Evolutionary conservation across 2,113 vertebrate genomes (phyloP), one percentile per base, ranked within the genome.

Genomic region (Formicarius rufipectus): DNA sequence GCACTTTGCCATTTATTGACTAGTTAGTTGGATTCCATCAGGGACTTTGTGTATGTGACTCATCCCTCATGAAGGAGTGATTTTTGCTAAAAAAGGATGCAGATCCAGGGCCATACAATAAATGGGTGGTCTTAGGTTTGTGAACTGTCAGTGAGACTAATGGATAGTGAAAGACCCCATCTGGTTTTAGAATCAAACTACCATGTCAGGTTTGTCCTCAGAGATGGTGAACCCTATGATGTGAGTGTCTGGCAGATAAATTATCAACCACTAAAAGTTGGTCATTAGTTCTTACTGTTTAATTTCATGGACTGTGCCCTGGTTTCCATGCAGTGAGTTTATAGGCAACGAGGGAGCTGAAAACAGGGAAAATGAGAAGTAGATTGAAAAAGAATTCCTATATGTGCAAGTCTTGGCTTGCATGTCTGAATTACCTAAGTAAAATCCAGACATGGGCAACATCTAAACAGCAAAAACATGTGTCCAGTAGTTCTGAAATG

Each of bases 241-340:
- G 92, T 40, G 40, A 92, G 33, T 39, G 39, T 75, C 66, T 93
- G 67, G 40, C 66, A 95, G 75, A 88, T 72, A 83, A 85, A 92
- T 24, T 3, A 68, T 35, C 53, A 25, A 69, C 40, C 69, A 76
- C 58, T 76, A 39, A 88, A 92, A 53, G 35, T 59, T 69, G 35
- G 27, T 60, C 72, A 80, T 95, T 87, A 73, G 31, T 77, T 80
- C 50, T 88, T 95, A 66, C 28, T 86, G 67, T 90, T 90, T 77
- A 80, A 90, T 95, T 96, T 96, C 84, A 93, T 82, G 82, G 83
- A 68, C 49, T 56, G 11, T 90, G 79, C 40, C 28, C 67, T 69
- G 33, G 6, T 82, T 88, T 80, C 64, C 35, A 27, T 37, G 23
- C 44, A 76, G 31, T 47, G 23, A 80, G 37, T 67, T 45, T 77